Percentiles rank a stretch among this genome's conserved stretches.
Conservation (phyloP, 2,888 invertebrate species). For the Glaucopsyche alexis region DNA sequence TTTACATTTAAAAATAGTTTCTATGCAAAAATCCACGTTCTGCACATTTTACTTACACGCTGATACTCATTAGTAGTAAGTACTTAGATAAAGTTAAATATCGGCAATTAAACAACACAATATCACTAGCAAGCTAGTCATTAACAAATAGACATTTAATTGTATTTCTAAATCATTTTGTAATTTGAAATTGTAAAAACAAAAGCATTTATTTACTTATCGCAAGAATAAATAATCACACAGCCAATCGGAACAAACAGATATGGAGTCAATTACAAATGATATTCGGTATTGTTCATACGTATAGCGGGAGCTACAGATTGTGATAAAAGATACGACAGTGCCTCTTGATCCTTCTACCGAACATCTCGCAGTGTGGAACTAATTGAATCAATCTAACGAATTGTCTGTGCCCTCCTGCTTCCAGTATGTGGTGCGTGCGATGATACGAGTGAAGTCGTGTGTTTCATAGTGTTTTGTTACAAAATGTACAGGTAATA, state of each 20-base stretch:
- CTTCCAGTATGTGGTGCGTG: slow-evolving; percentile 38
- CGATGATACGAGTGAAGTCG: slow-evolving; percentile 31
- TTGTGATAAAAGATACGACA: slow-evolving; percentile 72
- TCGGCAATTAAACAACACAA: not conserved
- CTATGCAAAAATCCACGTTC: not conserved
- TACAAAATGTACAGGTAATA: slow-evolving; percentile 43
- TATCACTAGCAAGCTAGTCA: not conserved
- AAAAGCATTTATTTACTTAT: slow-evolving; percentile 51
- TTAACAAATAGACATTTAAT: slow-evolving; percentile 18
- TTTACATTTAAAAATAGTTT: not conserved
- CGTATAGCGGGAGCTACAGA: slow-evolving; percentile 53
- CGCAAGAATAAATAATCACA: slow-evolving; percentile 60
- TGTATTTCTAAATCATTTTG: slow-evolving; percentile 11
- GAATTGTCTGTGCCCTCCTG: slow-evolving; percentile 63
- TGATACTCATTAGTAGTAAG: not conserved
- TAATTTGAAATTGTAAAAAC: slow-evolving; percentile 45
- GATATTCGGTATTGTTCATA: slow-evolving; percentile 54
- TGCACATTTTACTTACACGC: not conserved
- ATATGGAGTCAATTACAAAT: slow-evolving; percentile 55
- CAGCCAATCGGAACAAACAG: slow-evolving; percentile 64
- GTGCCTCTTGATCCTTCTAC: slow-evolving; percentile 65
- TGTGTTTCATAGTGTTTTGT: slow-evolving; percentile 3
- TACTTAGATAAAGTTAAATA: not conserved
- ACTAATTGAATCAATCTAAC: slow-evolving; percentile 72
- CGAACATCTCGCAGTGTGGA: slow-evolving; percentile 50